Base-by-base conservation (phyloP, 2,113 vertebrate species). In the Monarcha castaneiventris region DNA sequence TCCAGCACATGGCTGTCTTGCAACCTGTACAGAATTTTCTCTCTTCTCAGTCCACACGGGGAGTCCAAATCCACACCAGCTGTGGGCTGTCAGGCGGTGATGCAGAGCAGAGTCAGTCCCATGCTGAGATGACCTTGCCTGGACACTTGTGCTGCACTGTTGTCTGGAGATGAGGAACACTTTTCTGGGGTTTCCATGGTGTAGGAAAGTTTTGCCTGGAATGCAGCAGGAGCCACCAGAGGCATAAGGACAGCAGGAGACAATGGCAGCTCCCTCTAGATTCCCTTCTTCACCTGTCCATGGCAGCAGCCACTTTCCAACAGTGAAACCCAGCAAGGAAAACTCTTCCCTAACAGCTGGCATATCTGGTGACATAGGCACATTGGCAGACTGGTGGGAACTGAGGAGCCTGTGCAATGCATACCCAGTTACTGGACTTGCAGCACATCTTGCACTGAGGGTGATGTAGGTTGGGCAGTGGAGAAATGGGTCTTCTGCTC, bases 391-490 rank as follows among this genome's bases (percentile, higher is more conserved):
- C 23, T 27, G 30, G 12, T 62, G 43, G 19, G 14, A 66, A 29
- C 7, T 67, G 41, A 77, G 15, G 30, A 48, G 10, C 25, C 27
- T 67, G 35, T 51, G 78, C 6, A 2, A 11, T 13, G 29, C 6
- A 37, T 37, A 41, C 14, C 17, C 19, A n/a, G 25, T 2, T 27
- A 30, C 32, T 66, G 59, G 16, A 6, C 32, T 39, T 49, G 43
- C 30, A 61, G 46, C 44, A 35, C 3, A 0, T 8, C 11, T 43
- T 44, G 19, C 48, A 23, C 25, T 49, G 25, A 55, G 13, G 35
- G 0, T 56, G 48, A 14, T 6, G 7, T 3, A 26, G 55, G 48
- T 23, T 2, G 5, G 48, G 33, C 26, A 16, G 4, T 0, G 1
- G 3, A 30, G 30, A 69, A 63, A 81, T 5, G 6, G 11, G 33